These are phyloP conservation scores for Microctenopoma lineatum DNA, from an alignment of 2,797 vertebrate genomes.

Conservation along the genomic window DNA sequence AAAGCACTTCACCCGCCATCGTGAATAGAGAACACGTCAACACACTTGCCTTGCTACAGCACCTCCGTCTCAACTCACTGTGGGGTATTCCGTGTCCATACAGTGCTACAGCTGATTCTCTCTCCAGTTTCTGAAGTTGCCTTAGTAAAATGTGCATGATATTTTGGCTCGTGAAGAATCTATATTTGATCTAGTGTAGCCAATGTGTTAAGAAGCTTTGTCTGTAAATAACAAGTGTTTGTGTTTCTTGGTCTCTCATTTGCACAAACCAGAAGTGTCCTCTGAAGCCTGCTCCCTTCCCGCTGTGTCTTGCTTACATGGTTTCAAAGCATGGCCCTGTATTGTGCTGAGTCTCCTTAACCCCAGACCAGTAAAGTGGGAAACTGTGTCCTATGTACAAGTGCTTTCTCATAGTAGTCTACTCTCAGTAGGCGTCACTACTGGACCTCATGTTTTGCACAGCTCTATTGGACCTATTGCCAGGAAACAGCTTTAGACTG, in stretches of 20 bases:
- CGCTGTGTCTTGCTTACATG: conserved; percentile 36
- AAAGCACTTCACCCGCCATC: conserved; percentile 2
- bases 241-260: conserved; percentile 67
- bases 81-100: conserved; percentile 20
- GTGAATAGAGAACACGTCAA: conserved; percentile 5
- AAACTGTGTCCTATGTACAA: conserved; percentile 3
- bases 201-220: conserved; percentile 55
- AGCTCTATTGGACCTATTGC: conserved; percentile 5
- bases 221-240: conserved; percentile 62
- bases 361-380: conserved; percentile 5
- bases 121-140: conserved; percentile 70
- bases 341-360: conserved; percentile 9
- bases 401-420: conserved; percentile 38
- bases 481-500: background rate
- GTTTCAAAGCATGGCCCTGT: conserved; percentile 2
- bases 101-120: conserved; percentile 55
- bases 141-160: conserved; percentile 78
- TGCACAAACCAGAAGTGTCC: conserved; percentile 81
- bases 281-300: conserved; percentile 63
- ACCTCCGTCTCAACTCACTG: conserved; percentile 14
- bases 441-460: conserved; percentile 27
- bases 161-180: conserved; percentile 67
- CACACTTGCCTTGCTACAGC: conserved; percentile 39
- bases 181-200: conserved; percentile 65
- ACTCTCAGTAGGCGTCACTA: conserved; percentile 12